Evolutionary conservation across 2,888 invertebrate genomes (phyloP), one percentile per base, ranked within the genome.

Genomic region (Trachelus tabidus): DNA sequence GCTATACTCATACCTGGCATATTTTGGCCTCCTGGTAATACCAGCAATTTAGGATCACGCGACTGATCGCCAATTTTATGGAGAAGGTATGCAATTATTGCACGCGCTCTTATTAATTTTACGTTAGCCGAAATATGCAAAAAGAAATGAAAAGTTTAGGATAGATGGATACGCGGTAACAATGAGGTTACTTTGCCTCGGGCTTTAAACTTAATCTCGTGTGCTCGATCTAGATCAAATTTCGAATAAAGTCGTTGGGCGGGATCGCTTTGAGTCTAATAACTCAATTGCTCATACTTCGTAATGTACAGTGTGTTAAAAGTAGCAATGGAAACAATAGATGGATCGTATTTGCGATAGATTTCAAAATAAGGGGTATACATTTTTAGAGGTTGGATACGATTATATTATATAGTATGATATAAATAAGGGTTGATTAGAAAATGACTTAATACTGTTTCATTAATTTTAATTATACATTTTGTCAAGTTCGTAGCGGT

Each of bases 11-110:
- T 56, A 56, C 56, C 23, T 9, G 71, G 30, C 23, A 34, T 12
- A 71, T 30, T 71, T 71, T 33, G 30, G 9, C 30, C 31, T 34
- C 23, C 31, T 11, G 33, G 76, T 76, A 73, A 78, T 78, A 73
- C 75, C 75, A 69, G 78, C 73, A 76, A 78, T 78, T 78, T 76
- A 69, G 75, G 75, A 56, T 69, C 74, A 77, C 37, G 56, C 74
- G 75, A 76, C 75, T 73, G 78, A 78, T 78, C 78, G 78, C 73
- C 78, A 78, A 78, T 78, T 78, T 78, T 78, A 68, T 56, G 75
- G 78, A 73, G 78, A 75, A 78, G 68, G 75, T 73, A 34, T 71
- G 73, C 75, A 73, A 76, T 75, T 73, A 73, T 78, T 76, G 68
- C 73, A 75, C 76, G 69, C 31, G 78, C 31, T 73, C 56, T 78